Base-by-base conservation (phyloP, 2,113 vertebrate species). In the Sturnira hondurensis region DNA sequence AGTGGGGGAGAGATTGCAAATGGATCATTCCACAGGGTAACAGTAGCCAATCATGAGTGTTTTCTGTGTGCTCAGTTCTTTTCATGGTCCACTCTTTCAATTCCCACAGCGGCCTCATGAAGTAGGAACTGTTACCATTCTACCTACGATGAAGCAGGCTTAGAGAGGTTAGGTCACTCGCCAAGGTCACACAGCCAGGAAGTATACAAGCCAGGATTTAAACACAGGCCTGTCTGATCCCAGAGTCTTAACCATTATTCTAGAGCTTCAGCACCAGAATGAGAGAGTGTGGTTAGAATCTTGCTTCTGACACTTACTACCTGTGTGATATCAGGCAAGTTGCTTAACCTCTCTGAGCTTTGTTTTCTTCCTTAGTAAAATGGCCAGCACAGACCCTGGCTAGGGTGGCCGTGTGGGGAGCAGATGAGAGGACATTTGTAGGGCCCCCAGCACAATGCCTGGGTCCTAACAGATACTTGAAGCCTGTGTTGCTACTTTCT, bases 271-370 rank as follows among this genome's bases (percentile, higher is more conserved):
- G 45, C 50, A 4, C 77, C 73, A 74, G 38, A 71, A 11, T 28
- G 67, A 77, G 67, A 82, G 31, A 65, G 38, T 20, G 6, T 33
- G 65, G 19, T 54, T 63, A 70, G 31, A 82, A 36, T 56, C 36
- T 61, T 36, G 47, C 24, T 47, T 94, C 70, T 92, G 65, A 38
- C 61, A 8, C 52, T 63, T 31, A 17, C 10, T 19, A 26, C 92
- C 41, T 36, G 33, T 73, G 52, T 85, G 33, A 41, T 54, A 11
- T 54, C 5, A 71, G 36, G 33, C 78, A 58, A 56, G 33, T 28
- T 77, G 41, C 74, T 70, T 73, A 13, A 19, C 54, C 68, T 93
- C 36, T 84, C 81, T 63, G 61, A 90, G 63, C 74, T 81, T 70
- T 31, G 7, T 16, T 73, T 87, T 83, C 50, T 45, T 87, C 24